phyloP scores from a whole-genome alignment of 92 coral and sea anemone species.

The Phenganax subtilis region DNA sequence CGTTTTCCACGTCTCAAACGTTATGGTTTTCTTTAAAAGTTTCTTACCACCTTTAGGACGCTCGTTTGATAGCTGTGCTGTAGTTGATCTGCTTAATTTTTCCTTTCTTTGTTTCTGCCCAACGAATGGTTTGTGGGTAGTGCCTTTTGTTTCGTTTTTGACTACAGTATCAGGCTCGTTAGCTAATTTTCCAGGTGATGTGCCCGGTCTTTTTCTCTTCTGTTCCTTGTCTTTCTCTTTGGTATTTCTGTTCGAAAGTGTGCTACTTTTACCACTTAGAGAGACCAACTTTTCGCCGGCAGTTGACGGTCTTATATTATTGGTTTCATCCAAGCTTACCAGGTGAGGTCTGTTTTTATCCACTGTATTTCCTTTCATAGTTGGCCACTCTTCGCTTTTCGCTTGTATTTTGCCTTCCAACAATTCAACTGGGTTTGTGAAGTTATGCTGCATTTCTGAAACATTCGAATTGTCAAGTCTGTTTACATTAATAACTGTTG shows the following conservation, averaged over 20 bases:
- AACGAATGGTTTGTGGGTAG: not conserved
- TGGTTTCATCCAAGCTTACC: not conserved
- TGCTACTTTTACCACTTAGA: not conserved
- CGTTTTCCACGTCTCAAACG: slow-evolving; percentile 74
- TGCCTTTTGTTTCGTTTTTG: not conserved
- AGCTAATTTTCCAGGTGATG: not conserved
- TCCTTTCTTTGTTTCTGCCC: not conserved
- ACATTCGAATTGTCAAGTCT: not conserved
- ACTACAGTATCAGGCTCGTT: not conserved
- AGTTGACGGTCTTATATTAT: not conserved
- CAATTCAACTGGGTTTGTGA: not conserved
- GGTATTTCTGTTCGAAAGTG: not conserved
- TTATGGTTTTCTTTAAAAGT: slow-evolving; percentile 41
- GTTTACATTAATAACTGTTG: not conserved
- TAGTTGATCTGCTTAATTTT: not conserved
- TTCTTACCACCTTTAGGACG: not conserved
- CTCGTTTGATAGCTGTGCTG: not conserved
- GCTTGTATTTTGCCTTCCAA: not conserved
- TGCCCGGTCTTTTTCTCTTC: not conserved
- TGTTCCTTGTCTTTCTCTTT: not conserved
- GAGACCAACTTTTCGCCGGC: not conserved
- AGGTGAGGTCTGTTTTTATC: not conserved
- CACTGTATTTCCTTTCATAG: not conserved
- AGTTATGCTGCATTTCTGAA: not conserved
- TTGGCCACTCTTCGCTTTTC: not conserved